Evolutionary conservation across 2,888 invertebrate species (phyloP), one percentile per base, ranked within the genome.

Genomic region (Acanthosepion pharaonis): DNA sequence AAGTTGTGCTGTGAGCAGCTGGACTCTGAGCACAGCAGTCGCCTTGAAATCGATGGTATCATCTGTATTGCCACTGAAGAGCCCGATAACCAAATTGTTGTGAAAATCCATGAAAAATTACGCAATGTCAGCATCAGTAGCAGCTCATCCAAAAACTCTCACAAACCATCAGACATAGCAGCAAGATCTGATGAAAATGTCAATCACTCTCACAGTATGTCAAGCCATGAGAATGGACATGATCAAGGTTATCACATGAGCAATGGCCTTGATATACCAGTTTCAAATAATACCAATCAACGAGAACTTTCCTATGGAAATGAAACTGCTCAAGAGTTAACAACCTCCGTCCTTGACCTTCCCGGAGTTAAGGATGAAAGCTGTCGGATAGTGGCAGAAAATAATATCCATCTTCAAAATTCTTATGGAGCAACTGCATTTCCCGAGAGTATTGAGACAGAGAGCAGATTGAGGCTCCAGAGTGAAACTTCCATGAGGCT

Each of bases 11-110:
- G 94, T 94, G 94, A 94, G 94, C 94, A 94, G 94, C 59, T 94
- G 28, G 64, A 94, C 59, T 94, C 94, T 18, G 94, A 94, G 64
- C 55, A 94, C 59, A 94, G 94, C 59, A 94, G 64, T 48, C 55
- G 94, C 55, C 94, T 94, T 94, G 94, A 94, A 94, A 94, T 94
- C 42, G 94, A 94, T 94, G 94, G 94, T 94, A 94, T 94, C 94
- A 94, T 94, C 64, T 94, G 94, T 48, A 94, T 94, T 94, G 94
- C 94, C 51, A 94, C 94, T 42, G 94, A 94, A n/a, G 94, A 94
- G 51, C 94, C 94, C 33, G 64, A 94, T 48, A 94, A 94, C 59
- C 94, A 94, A 42, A 94, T 94, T 64, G 94, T 94, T 94, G 94
- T 94, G 59, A 94, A 94, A 33, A 94, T 94, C 48, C 94, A 94